Conservation (phyloP, 2,797 vertebrate species). For the Peromyscus eremicus region DNA sequence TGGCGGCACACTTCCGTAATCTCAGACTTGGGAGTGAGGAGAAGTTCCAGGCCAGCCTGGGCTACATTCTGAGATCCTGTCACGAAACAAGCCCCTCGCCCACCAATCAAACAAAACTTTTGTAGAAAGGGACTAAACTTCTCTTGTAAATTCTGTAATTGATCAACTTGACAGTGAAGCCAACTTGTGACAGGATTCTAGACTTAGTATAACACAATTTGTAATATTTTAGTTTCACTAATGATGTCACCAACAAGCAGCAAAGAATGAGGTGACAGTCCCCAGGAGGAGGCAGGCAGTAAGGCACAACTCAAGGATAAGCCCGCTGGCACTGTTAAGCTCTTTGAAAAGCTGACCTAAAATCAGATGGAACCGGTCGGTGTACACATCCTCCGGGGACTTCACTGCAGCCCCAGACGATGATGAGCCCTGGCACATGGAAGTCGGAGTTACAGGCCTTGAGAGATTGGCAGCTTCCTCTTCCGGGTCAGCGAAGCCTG, state of each 20-base stretch:
- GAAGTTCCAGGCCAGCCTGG: not conserved
- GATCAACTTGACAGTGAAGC: conserved; percentile 14
- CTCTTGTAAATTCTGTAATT: conserved; percentile 24
- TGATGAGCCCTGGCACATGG: conserved; percentile 92
- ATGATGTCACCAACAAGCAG: conserved; percentile 9
- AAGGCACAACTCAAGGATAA: not conserved
- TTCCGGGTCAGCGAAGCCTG: conserved; percentile 92
- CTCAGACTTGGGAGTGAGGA: not conserved
- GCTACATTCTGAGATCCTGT: not conserved
- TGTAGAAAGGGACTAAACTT: conserved; percentile 23
- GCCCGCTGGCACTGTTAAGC: not conserved
- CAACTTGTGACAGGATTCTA: conserved; percentile 45
- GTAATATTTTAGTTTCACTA: conserved; percentile 22
- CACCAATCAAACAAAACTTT: not conserved
- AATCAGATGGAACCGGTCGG: conserved; percentile 94
- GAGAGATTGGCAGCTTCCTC: conserved; percentile 93
- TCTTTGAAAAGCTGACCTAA: conserved; percentile 89
- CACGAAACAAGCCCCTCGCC: not conserved
- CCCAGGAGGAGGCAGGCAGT: not conserved
- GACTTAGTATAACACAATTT: conserved; percentile 11
- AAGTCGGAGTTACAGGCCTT: conserved; percentile 96
- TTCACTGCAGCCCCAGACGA: conserved; percentile 88
- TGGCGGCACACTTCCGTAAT: not conserved
- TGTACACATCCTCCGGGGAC: conserved; percentile 94
- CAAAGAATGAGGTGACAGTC: not conserved